Evolutionary conservation across 2,113 vertebrate species (phyloP).

Genomic region (Mystacornis crossleyi): DNA sequence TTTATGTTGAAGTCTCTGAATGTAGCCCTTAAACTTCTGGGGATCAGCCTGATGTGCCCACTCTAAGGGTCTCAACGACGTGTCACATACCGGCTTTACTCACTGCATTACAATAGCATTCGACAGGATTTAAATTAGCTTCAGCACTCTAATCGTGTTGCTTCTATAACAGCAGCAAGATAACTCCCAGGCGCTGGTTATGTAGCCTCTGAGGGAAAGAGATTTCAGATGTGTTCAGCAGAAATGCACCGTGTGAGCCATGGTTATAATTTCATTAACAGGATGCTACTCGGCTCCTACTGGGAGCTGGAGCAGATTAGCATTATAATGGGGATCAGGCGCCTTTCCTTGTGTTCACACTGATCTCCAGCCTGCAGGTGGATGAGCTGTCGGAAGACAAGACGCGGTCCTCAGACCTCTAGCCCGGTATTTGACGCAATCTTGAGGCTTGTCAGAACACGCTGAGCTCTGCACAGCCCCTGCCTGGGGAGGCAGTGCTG

Average conservation of each 20-base stretch:
- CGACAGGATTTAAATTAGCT: constrained; percentile 35
- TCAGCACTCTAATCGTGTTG: constrained; percentile 10
- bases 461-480: not conserved
- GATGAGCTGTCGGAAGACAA: not conserved
- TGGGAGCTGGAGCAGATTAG: not conserved
- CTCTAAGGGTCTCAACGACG: not conserved
- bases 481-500: not conserved
- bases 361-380: not conserved
- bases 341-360: not conserved
- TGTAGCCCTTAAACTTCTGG: not conserved
- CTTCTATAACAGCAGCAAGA: not conserved
- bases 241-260: constrained; percentile 1
- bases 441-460: not conserved
- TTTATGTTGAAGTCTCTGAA: not conserved
- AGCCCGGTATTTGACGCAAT: not conserved
- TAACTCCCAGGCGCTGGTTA: not conserved
- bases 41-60: not conserved
- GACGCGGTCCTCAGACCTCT: not conserved
- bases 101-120: not conserved
- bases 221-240: constrained; percentile 37
- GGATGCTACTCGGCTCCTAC: not conserved
- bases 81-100: not conserved
- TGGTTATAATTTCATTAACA: constrained; percentile 53
- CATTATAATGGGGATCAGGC: not conserved
- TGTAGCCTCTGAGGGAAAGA: constrained; percentile 17